A percentile compares a stretch with the other conserved stretches of the same genome.
Evolutionary conservation across 2,888 invertebrate genomes (phyloP).

Genomic region (Diaphora mendica): DNA sequence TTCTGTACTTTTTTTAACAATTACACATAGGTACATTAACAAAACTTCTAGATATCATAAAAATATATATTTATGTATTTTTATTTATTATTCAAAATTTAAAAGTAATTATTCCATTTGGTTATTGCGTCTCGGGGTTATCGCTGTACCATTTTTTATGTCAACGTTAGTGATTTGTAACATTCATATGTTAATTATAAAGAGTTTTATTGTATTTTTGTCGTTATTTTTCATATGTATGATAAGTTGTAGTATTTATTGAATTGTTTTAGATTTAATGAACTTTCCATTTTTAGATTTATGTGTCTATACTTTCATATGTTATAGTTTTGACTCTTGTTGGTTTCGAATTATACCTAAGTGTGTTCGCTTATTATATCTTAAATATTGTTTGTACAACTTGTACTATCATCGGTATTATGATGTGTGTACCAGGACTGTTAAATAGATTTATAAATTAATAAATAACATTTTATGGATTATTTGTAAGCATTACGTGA

Average conservation of each 20-base stretch:
- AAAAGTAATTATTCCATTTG: neutral
- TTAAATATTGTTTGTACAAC: no score
- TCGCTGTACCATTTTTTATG: constrained; percentile 31
- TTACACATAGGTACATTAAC: neutral
- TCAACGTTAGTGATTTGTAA: constrained; percentile 39
- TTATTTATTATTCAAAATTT: neutral
- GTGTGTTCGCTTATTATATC: neutral
- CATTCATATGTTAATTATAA: constrained; percentile 46
- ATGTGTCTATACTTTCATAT: neutral
- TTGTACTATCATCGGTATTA: no score
- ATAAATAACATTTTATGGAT: no score
- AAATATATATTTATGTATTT: neutral
- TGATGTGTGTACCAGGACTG: no score
- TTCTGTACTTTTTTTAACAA: neutral
- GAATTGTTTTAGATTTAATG: constrained; percentile 25
- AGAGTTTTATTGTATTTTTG: constrained; percentile 29
- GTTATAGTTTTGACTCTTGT: neutral
- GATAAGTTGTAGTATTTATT: constrained; percentile 34
- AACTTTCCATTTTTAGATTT: neutral
- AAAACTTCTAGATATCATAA: neutral
- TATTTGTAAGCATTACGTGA: no score
- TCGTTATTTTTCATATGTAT: constrained; percentile 29
- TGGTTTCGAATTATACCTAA: neutral
- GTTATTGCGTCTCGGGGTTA: constrained; percentile 22
- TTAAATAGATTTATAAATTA: no score